Base-by-base conservation (phyloP, 2,113 vertebrate genomes). In the Semnornis frantzii region DNA sequence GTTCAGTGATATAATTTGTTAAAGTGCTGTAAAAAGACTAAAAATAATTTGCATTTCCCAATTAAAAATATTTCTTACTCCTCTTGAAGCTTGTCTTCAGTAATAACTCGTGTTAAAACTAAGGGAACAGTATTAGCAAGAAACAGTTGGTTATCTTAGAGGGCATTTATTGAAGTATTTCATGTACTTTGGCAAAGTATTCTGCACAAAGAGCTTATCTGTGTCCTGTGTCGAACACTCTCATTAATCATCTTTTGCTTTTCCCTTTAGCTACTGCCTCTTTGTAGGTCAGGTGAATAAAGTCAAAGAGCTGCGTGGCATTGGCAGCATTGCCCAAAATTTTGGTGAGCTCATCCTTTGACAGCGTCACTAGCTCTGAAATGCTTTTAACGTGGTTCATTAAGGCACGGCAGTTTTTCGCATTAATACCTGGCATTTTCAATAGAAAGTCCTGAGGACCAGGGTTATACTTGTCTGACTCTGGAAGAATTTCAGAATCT, bases 381-480 rank as follows among this genome's bases (percentile, higher is more conserved):
- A 99, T 96, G 96, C 96, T 99, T 91, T 96, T 97, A 4, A 98
- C 97, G 0, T 97, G 98, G 91, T 92, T 98, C 92, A 99, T 97
- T 42, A 99, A 57, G 28, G 98, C 96, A 69, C 96, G 96, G 21
- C 98, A 98, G 95, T 99, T 99, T 92, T 99, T 99, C 25, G 97
- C 93, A 33, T 98, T 99, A 37, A 99, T 95, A 10, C 99, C 99
- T 3, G 99, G 99, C 98, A 99, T 99, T 90, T 98, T 99, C 6
- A 99, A 75, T 33, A 99, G 93, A 86, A 99, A 99, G 96, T 99
- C 99, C 68, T 99, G 98, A 37, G 99, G 99, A 3, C 99, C 99
- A 0, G 99, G 98, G 91, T 98, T 99, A 68, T 99, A 99, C 27
- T 98, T 98, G 50, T 98, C 98, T 0, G 98, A 98, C 88, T 99